phyloP scores from a whole-genome alignment of 2,113 vertebrate genomes.

The Tor tambroides region DNA sequence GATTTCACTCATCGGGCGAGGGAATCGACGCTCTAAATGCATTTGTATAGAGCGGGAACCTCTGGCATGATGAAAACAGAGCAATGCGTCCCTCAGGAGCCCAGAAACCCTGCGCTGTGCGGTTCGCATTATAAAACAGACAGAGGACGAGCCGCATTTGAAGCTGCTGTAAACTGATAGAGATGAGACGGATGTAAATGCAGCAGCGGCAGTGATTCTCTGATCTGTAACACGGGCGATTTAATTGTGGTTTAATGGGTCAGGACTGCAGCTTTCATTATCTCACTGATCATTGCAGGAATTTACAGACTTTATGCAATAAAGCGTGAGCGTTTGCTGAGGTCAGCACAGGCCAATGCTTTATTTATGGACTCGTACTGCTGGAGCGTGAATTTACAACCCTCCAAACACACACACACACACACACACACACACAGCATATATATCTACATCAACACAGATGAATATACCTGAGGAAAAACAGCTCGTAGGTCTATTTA shows the following conservation, averaged over 20 bases:
- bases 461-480: neutral
- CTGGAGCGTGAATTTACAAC: neutral
- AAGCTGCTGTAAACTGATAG: neutral
- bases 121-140: neutral
- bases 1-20: neutral
- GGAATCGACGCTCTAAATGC: neutral
- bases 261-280: slow-evolving; percentile 42
- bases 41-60: neutral
- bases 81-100: neutral
- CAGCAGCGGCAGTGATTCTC: neutral
- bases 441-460: neutral
- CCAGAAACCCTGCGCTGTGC: neutral
- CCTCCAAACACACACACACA: neutral
- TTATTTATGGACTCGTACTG: neutral
- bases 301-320: slow-evolving; percentile 5
- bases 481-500: neutral
- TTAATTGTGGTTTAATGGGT: slow-evolving; percentile 74
- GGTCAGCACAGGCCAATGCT: neutral
- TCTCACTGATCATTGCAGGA: neutral
- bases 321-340: neutral
- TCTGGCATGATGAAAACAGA: neutral
- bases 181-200: neutral
- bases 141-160: neutral
- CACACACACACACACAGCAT: neutral
- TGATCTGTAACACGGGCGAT: neutral